phyloP scores from a whole-genome alignment of 2,797 vertebrate genomes.

The Tachyglossus aculeatus region DNA sequence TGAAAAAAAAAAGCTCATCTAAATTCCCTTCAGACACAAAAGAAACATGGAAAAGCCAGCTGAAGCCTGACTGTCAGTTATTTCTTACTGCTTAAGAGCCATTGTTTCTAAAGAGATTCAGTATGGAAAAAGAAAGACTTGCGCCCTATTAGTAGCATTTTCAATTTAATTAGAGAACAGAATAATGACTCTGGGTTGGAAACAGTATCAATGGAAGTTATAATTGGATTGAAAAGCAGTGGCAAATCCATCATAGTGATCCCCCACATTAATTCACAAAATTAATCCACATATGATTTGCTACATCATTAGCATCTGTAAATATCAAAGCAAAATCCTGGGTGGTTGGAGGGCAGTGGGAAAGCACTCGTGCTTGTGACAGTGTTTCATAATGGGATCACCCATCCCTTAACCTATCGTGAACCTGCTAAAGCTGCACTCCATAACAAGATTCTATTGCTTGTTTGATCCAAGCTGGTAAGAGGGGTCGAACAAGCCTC shows the following conservation, averaged over 20 bases:
- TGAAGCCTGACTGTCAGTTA: conserved; percentile 23
- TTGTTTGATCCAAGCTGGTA: too few species aligned
- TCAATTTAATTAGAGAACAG: conserved; percentile 32
- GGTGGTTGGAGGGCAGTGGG: conserved; percentile 23
- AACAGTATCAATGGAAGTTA: accelerated
- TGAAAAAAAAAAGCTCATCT: conserved; percentile 23
- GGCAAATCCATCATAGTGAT: conserved; percentile 26
- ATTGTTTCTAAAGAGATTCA: conserved; percentile 18
- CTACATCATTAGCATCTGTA: conserved; percentile 49
- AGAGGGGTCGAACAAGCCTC: too few species aligned
- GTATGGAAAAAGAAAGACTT: conserved; percentile 36
- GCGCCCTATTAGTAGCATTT: conserved; percentile 29
- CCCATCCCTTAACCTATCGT: too few species aligned
- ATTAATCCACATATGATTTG: conserved; percentile 46
- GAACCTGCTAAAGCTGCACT: too few species aligned
- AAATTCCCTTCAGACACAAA: conserved; percentile 51
- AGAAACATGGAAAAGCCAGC: conserved; percentile 11
- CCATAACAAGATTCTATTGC: too few species aligned
- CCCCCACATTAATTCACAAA: not conserved
- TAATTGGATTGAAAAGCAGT: conserved; percentile 29
- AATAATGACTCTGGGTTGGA: not conserved
- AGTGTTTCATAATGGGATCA: too few species aligned
- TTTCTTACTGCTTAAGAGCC: conserved; percentile 17
- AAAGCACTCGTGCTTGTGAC: too few species aligned
- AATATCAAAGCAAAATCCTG: conserved; percentile 41